Conservation (phyloP, 2,113 vertebrate species). For the Proterorhinus semilunaris region DNA sequence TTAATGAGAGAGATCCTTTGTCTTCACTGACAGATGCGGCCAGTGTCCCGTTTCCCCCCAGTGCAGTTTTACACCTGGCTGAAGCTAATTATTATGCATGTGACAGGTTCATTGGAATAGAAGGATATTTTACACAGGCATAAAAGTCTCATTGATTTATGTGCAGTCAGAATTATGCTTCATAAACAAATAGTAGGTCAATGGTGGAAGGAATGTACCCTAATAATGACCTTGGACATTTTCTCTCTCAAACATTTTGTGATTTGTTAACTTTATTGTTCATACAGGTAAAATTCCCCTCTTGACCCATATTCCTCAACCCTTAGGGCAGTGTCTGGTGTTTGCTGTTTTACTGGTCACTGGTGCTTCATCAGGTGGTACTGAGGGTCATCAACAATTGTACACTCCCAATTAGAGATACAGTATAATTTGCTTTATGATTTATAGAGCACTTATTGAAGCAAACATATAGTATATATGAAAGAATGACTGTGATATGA, state of each 20-base stretch:
- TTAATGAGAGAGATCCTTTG: constrained; percentile 65
- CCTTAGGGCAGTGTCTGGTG: not conserved
- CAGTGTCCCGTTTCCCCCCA: constrained; percentile 55
- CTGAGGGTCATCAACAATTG: no score
- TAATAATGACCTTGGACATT: not conserved
- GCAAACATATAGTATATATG: no score
- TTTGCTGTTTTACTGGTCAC: no score
- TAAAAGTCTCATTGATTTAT: constrained; percentile 15
- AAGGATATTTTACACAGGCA: constrained; percentile 23
- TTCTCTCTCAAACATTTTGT: not conserved
- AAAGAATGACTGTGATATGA: no score
- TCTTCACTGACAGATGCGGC: constrained; percentile 65
- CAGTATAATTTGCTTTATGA: no score
- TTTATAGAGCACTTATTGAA: no score
- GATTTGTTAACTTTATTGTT: not conserved
- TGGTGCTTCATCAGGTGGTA: no score
- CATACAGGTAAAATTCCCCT: not conserved
- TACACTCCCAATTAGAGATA: no score
- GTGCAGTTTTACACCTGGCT: constrained; percentile 70
- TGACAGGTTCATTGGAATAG: constrained; percentile 51
- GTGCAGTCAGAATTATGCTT: constrained; percentile 1
- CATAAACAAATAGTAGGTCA: not conserved
- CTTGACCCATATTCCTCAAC: not conserved
- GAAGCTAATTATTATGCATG: constrained; percentile 66
- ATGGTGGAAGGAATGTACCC: not conserved